Evolutionary conservation across 2,888 invertebrate genomes (phyloP), one percentile per base, ranked within the genome.

Genomic region (Plagodis pulveraria): DNA sequence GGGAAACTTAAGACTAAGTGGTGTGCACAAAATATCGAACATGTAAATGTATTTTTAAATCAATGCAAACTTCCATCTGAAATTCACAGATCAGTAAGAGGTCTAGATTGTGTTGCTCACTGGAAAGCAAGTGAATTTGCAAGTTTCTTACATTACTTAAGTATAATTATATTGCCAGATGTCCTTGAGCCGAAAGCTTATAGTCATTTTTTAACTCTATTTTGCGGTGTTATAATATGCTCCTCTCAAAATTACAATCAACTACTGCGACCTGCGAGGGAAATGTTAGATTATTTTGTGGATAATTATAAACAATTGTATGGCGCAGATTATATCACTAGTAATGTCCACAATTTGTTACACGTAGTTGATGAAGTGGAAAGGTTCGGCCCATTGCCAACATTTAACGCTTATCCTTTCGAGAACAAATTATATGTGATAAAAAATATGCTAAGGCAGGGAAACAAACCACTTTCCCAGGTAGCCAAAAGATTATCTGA

Each of bases 371-470:
- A 51, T 43, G 51, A 57, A 51, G 56, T 57, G 11, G 7, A 43
- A 51, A 36, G 32, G 36, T 57, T 55, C 41, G 57, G 52, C 7
- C 22, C 41, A 22, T 32, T 60, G 1, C 49, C 43, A 9, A 56
- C 44, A 33, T 60, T 60, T 12, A 57, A 40, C 40, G 54, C 62
- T 4, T 62, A 62, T 42, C 62, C 57, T 0, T 62, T 62, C 12
- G 57, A 62, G 36, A 62, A 62, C 10, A 51, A 57, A 44, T 35
- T 57, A 7, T 48, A 48, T 42, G 32, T 44, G n/a, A 57, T 57
- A 7, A 57, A 57, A 43, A 51, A 6, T n/a, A 57, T 51, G 51
- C 42, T 57, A 0, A 46, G 47, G 22, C 22, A 22, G 2, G 51
- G 47, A 0, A 47, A 47, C 12, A 47, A 51, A 7, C 57, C 57